Evolutionary conservation across 35 echinoderm and acorn worm species (phyloP), one percentile per base, ranked within the genome.

Genomic region (Anneissia japonica): DNA sequence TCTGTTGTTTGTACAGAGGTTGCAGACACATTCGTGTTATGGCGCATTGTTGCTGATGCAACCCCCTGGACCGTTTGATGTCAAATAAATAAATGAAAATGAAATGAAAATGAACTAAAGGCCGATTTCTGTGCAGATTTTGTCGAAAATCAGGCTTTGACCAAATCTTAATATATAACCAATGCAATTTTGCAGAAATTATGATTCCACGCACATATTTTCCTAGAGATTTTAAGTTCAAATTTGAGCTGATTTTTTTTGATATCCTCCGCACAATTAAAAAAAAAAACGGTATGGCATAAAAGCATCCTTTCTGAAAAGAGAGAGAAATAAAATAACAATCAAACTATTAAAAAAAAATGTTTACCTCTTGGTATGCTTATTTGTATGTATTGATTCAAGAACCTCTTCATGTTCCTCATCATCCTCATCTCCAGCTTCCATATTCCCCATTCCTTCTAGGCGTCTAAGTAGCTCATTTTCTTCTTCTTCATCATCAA

Each of bases 341-440:
- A 29, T 76, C 16, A 55, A 30, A 5, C 33, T 51, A 29, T 19
- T 86, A 23, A 30, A 31, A 11, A 31, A 5, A 4, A 26, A 19
- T 31, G 32, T 30, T 26, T 79, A 3, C 13, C 36, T 34, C 16
- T 46, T 76, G 39, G 79, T 21, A 32, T 35, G 31, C 30, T 80
- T 32, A 30, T 41, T 1, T 79, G 28, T 73, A 36, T 23, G 28
- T 43, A 82, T 39, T 80, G 43, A 34, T 46, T 93, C 38, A 11
- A n/a, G 35, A 31, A 29, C 86, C 35, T 84, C 87, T 31, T 89
- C 82, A 73, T 87, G 35, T 35, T 81, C 43, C 28, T 83, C 56
- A 4, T 92, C 82, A 32, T 92, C 83, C 51, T 96, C 93, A 77
- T 79, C 90, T 72, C 82, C 89, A 35, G 77, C 82, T 30, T 77